These are phyloP conservation scores for Danio choprae DNA, from an alignment of 2,797 vertebrate species.

Conservation along the genomic window DNA sequence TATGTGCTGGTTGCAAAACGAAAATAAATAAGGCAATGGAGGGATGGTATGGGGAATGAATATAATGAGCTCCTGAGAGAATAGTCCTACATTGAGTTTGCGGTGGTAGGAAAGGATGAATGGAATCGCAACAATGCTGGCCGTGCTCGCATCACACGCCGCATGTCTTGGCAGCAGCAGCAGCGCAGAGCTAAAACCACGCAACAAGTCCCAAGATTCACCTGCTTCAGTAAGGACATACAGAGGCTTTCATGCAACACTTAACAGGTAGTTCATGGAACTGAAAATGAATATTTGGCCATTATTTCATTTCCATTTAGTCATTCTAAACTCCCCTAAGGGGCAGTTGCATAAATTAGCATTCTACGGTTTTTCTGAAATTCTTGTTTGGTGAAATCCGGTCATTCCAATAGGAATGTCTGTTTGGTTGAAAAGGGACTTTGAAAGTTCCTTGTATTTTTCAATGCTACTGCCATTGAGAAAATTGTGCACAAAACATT, in stretches of 20 bases:
- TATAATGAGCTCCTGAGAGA: constrained; percentile 76
- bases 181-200: constrained; percentile 59
- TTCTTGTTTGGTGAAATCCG: too few relatives aligned
- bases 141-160: constrained; percentile 53
- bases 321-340: not conserved
- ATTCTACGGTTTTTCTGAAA: too few relatives aligned
- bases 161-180: constrained; percentile 62
- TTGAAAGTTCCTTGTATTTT: too few relatives aligned
- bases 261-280: not conserved
- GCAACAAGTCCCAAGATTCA: constrained; percentile 64
- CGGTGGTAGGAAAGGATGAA: constrained; percentile 62
- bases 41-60: constrained; percentile 69
- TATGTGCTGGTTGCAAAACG: constrained; percentile 67
- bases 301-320: not conserved
- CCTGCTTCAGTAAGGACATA: constrained; percentile 57
- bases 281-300: not conserved
- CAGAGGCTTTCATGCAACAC: constrained; percentile 6
- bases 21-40: constrained; percentile 62
- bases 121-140: constrained; percentile 66
- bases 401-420: too few relatives aligned
- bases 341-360: too few relatives aligned
- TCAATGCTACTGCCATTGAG: too few relatives aligned
- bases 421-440: too few relatives aligned
- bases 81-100: constrained; percentile 59
- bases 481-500: too few relatives aligned